Evolutionary conservation across 2,888 invertebrate genomes (phyloP).

Genomic region (Bombylius major): DNA sequence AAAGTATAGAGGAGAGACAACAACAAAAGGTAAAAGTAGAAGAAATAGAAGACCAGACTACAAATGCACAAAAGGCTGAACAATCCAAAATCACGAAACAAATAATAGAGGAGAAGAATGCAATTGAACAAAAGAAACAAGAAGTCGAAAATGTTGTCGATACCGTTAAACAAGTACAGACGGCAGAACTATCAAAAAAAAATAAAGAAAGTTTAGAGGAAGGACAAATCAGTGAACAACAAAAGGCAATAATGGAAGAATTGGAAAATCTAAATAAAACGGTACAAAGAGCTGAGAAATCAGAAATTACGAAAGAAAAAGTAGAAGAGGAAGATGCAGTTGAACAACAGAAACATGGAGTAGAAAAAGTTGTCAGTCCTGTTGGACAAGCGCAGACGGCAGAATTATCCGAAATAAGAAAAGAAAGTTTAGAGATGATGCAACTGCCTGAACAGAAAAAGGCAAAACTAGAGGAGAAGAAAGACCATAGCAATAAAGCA

Average conservation of each 20-base stretch:
- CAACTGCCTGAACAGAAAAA: not conserved
- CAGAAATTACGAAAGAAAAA: slow-evolving; percentile 7
- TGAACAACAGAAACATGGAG: slow-evolving; percentile 11
- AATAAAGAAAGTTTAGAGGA: not conserved
- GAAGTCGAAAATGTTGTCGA: not conserved
- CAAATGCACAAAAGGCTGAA: not conserved
- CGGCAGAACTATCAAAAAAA: slow-evolving; percentile 8
- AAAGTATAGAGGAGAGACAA: not conserved
- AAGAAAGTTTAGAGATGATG: not conserved
- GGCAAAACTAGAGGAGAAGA: not conserved
- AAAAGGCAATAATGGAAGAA: slow-evolving; percentile 10
- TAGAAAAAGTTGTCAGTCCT: slow-evolving; percentile 6
- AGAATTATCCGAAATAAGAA: not conserved
- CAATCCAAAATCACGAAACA: not conserved
- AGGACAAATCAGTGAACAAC: not conserved
- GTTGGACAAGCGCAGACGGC: slow-evolving; percentile 1
- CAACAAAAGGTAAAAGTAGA: not conserved
- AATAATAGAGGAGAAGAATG: not conserved
- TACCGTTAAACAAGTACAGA: slow-evolving; percentile 3
- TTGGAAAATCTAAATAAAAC: too few species aligned
- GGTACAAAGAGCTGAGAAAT: not conserved
- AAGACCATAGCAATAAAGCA: not conserved
- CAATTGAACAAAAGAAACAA: not conserved
- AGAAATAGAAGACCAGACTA: not conserved
- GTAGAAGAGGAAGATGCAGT: slow-evolving; percentile 10